phyloP scores from a whole-genome alignment of 2,113 vertebrate species.

The Phocoena sinus region DNA sequence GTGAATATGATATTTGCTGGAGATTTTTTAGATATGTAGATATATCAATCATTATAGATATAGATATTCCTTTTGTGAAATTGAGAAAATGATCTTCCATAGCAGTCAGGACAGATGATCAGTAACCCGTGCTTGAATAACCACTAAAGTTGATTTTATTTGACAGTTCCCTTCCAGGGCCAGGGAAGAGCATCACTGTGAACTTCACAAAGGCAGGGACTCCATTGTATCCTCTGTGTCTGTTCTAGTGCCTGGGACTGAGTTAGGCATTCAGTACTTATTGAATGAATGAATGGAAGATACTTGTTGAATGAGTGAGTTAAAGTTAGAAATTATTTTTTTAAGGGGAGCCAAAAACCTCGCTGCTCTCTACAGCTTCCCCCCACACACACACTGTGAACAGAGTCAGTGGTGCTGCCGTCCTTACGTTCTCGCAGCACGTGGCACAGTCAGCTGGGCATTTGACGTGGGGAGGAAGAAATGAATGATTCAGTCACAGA shows the following conservation, averaged over 20 bases:
- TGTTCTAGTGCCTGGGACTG: neutral
- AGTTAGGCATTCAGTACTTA: neutral
- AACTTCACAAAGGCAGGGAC: neutral
- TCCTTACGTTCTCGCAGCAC: neutral
- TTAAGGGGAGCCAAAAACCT: neutral
- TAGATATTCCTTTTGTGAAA: neutral
- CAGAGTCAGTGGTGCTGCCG: neutral
- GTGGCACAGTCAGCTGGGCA: neutral
- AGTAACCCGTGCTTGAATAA: neutral
- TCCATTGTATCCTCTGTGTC: neutral
- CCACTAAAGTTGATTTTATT: neutral
- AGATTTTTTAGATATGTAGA: neutral
- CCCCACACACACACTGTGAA: neutral
- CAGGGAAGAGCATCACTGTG: neutral
- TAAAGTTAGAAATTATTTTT: neutral
- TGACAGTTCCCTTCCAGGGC: neutral
- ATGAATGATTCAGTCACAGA: constrained; percentile 25
- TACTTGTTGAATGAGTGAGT: neutral
- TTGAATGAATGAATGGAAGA: neutral
- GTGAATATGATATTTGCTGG: neutral
- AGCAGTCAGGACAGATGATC: neutral
- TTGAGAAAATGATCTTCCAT: neutral
- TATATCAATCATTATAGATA: no score
- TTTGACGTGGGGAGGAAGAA: constrained; percentile 2
- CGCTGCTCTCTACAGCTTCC: neutral